These are phyloP conservation scores for Linnaemya vulpina DNA, from an alignment of 2,888 invertebrate species.

Conservation along the genomic window DNA sequence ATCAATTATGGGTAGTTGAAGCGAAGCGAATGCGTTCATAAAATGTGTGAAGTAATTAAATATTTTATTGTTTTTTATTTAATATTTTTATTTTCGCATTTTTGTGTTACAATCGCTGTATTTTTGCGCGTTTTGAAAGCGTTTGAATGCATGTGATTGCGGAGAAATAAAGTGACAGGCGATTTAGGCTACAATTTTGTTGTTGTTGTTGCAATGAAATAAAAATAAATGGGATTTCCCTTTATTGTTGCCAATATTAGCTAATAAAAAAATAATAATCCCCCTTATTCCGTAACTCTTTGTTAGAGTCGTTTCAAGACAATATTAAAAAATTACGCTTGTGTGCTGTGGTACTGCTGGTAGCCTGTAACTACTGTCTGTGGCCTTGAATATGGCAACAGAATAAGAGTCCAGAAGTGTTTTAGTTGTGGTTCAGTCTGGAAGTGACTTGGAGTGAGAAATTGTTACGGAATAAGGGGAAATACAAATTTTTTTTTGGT, in stretches of 20 bases:
- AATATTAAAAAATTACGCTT: no score
- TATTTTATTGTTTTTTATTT: constrained; percentile 16
- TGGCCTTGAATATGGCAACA: no score
- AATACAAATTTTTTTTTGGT: no score
- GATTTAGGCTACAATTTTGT: background rate
- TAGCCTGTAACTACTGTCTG: no score
- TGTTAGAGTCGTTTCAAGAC: no score
- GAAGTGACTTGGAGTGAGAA: no score
- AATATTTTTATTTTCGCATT: constrained; percentile 22
- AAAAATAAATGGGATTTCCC: background rate
- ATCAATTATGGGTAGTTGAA: constrained; percentile 32
- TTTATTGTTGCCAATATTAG: background rate
- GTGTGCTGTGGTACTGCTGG: no score
- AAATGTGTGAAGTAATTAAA: constrained; percentile 39
- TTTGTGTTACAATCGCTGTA: constrained; percentile 10
- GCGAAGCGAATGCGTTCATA: constrained; percentile 5
- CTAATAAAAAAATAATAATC: no score
- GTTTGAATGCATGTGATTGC: constrained; percentile 24
- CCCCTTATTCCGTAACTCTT: no score
- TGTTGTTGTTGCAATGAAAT: background rate
- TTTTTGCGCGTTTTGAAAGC: background rate
- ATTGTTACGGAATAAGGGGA: no score
- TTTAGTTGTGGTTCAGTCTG: no score
- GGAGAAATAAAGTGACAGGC: background rate
- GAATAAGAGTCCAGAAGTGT: no score